Percentiles rank a stretch among this genome's conserved stretches.
Conservation (phyloP, 2,888 invertebrate genomes). For the Spilosoma lubricipeda region DNA sequence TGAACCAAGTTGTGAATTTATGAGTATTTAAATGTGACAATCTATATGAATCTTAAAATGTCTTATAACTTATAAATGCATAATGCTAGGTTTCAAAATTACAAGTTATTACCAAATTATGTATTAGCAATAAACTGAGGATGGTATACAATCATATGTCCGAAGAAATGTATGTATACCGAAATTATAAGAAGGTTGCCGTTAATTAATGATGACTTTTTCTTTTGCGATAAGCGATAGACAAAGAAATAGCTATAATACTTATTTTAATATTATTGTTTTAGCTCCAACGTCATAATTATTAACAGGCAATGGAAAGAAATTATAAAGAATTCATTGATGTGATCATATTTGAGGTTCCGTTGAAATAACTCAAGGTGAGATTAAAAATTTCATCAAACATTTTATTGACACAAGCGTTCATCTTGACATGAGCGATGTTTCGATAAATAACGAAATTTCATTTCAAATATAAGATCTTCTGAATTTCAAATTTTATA, state of each 20-base stretch:
- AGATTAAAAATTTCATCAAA: constrained; percentile 41
- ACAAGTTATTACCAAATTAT: too few species aligned
- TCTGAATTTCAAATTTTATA: constrained; percentile 69
- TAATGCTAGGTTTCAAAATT: too few species aligned
- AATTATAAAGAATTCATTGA: not conserved
- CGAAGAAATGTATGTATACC: too few species aligned
- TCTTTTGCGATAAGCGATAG: not conserved
- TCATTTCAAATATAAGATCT: constrained; percentile 58
- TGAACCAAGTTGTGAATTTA: not conserved
- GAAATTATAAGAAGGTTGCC: not conserved
- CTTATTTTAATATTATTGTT: too few species aligned
- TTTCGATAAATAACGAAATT: constrained; percentile 60
- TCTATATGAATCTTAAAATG: not conserved
- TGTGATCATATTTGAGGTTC: not conserved
- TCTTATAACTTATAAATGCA: too few species aligned
- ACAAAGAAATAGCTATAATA: too few species aligned
- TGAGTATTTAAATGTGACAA: not conserved
- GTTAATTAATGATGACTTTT: not conserved
- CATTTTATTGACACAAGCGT: constrained; percentile 20
- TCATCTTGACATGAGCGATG: constrained; percentile 32
- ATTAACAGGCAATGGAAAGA: not conserved
- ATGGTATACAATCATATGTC: too few species aligned
- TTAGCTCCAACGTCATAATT: not conserved
- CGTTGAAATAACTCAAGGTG: constrained; percentile 33
- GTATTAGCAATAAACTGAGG: too few species aligned